Percentiles rank a stretch among this genome's conserved stretches.
Evolutionary conservation across 2,113 vertebrate genomes (phyloP).

Genomic region (Pseudonaja textilis): DNA sequence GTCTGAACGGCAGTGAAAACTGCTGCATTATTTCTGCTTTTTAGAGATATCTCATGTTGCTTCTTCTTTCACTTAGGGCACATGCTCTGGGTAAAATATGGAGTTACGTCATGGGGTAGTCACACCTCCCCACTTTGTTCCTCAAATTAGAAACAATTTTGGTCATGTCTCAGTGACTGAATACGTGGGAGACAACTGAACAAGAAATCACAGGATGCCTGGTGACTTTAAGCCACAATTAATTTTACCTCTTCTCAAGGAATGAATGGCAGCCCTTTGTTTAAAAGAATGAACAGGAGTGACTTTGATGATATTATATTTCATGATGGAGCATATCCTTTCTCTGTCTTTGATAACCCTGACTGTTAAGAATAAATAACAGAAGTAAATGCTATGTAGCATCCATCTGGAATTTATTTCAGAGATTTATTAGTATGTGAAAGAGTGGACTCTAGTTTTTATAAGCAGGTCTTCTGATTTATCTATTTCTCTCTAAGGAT

Average conservation of each 20-base stretch:
- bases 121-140: not conserved
- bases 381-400: not conserved
- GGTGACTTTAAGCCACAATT: not conserved
- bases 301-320: not conserved
- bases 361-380: not conserved
- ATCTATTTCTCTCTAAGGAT: not conserved
- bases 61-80: conserved; percentile 14
- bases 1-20: not conserved
- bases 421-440: not conserved
- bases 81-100: not conserved
- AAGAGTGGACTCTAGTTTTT: not conserved
- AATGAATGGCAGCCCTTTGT: not conserved
- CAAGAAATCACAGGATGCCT: conserved; percentile 6
- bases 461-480: not conserved
- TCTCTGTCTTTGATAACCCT: not conserved
- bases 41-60: not conserved
- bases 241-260: not conserved
- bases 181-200: not conserved
- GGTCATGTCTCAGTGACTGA: not conserved
- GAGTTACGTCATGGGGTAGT: not conserved
- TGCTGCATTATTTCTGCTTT: conserved; percentile 4
- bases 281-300: not conserved
- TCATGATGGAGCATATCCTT: not conserved
- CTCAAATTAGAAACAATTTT: conserved; percentile 3
- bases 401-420: not conserved